These are phyloP conservation scores for Lepidotrigona ventralis DNA, from an alignment of 1,140 invertebrate species.

Conservation along the genomic window DNA sequence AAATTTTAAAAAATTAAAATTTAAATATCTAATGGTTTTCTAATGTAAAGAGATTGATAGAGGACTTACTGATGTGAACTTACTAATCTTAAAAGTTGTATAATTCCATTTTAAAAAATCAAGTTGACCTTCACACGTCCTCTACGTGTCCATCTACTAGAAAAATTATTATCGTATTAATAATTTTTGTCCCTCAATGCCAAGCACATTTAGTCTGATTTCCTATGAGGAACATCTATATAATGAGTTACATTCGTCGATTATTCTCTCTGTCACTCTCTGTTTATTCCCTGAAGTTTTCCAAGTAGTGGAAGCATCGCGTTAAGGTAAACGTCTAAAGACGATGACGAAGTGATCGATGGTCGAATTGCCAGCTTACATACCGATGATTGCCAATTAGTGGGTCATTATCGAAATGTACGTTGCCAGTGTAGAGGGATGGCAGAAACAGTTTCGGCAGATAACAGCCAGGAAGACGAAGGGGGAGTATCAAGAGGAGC, in stretches of 20 bases:
- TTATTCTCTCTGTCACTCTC: neutral
- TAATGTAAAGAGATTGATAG: no score
- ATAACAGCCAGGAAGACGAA: constrained; percentile 11
- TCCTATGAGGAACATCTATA: neutral
- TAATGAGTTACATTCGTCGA: neutral
- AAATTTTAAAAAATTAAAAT: no score
- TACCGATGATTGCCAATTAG: constrained; percentile 59
- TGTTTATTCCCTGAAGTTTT: neutral
- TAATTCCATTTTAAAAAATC: no score
- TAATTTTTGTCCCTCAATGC: no score
- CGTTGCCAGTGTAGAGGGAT: constrained; percentile 1
- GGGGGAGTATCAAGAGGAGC: neutral
- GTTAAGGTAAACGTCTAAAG: constrained; percentile 19
- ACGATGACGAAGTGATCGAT: constrained; percentile 21
- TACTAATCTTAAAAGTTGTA: no score
- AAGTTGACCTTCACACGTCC: no score
- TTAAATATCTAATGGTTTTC: no score
- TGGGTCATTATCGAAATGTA: constrained; percentile 54
- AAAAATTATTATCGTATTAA: no score
- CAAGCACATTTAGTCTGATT: neutral
- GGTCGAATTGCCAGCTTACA: neutral
- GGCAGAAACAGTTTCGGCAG: constrained; percentile 39
- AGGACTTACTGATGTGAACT: no score
- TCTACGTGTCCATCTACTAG: no score
- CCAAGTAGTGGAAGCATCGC: neutral